Percentiles rank a stretch among this genome's conserved stretches.
Evolutionary conservation across 2,888 invertebrate genomes (phyloP).

Genomic region (Sarcophaga carnaria): DNA sequence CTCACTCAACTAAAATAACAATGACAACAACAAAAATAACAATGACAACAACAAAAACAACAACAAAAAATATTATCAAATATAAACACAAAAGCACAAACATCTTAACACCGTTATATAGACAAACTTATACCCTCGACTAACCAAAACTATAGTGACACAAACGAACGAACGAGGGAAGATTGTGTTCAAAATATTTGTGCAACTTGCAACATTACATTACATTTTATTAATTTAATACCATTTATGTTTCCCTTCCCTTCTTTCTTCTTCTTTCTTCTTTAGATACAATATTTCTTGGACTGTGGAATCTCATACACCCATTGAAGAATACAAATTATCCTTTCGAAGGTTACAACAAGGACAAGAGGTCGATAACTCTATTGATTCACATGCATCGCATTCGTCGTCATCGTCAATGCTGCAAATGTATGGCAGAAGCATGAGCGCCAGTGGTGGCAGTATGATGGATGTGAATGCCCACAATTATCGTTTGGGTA

Average conservation of each 20-base stretch:
- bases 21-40: slow-evolving; percentile 62
- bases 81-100: slow-evolving; percentile 25
- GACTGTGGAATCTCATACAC: slow-evolving; percentile 86
- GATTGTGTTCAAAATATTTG: slow-evolving; percentile 36
- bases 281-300: slow-evolving; percentile 87
- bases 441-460: slow-evolving; percentile 48
- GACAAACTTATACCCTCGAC: slow-evolving; percentile 1
- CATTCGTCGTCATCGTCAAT: slow-evolving; percentile 77
- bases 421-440: slow-evolving; percentile 75
- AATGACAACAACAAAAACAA: slow-evolving; percentile 62
- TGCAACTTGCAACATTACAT: slow-evolving; percentile 49
- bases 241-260: slow-evolving; percentile 38
- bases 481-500: slow-evolving; percentile 78
- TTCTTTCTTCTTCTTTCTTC: slow-evolving; percentile 23
- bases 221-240: slow-evolving; percentile 55
- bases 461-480: slow-evolving; percentile 71
- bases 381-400: slow-evolving; percentile 79
- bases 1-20: slow-evolving; percentile 54
- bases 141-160: slow-evolving; percentile 2
- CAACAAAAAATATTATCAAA: slow-evolving; percentile 35
- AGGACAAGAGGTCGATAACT: slow-evolving; percentile 82
- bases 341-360: slow-evolving; percentile 85
- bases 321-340: slow-evolving; percentile 86
- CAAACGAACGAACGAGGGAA: slow-evolving; percentile 10
- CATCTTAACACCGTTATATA: neutral